Evolutionary conservation across 2,888 invertebrate genomes (phyloP).

Genomic region (Drosophila setosimentum): DNA sequence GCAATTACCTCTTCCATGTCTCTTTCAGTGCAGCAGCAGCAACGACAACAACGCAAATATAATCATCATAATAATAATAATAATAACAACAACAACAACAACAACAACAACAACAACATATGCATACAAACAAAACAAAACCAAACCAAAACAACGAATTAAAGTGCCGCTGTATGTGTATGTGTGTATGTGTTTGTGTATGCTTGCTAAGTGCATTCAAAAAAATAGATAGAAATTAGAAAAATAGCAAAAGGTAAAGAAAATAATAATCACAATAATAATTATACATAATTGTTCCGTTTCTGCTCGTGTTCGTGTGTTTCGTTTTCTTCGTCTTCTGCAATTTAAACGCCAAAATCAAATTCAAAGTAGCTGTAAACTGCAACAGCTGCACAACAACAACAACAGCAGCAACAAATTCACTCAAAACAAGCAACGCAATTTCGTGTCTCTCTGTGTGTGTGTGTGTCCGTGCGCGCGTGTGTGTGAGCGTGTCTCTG

Average conservation of each 20-base stretch:
- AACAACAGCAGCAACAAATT: constrained; percentile 29
- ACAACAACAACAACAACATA: constrained; percentile 7
- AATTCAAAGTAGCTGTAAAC: constrained; percentile 49
- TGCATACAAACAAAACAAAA: constrained; percentile 28
- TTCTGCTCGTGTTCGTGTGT: constrained; percentile 12
- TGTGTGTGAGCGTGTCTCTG: constrained; percentile 41
- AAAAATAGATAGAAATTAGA: constrained; percentile 45
- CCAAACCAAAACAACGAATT: constrained; percentile 44
- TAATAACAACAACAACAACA: constrained; percentile 3
- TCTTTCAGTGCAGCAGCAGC: constrained; percentile 33
- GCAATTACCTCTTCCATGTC: constrained; percentile 25
- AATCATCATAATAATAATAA: constrained; percentile 25
- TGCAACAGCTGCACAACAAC: constrained; percentile 58
- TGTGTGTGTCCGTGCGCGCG: constrained; percentile 8
- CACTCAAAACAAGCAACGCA: constrained; percentile 55
- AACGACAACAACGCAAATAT: constrained; percentile 27
- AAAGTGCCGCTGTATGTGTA: constrained; percentile 39
- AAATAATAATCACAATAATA: constrained; percentile 10
- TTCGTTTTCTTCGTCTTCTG: constrained; percentile 13
- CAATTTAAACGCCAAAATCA: constrained; percentile 28
- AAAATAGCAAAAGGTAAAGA: constrained; percentile 20
- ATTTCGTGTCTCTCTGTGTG: constrained; percentile 27
- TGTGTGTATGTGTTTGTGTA: constrained; percentile 26
- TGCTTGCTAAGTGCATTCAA: constrained; percentile 49
- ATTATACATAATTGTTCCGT: constrained; percentile 22